Evolutionary conservation across 1,140 invertebrate genomes (phyloP).

Genomic region (Drosophila cardini): DNA sequence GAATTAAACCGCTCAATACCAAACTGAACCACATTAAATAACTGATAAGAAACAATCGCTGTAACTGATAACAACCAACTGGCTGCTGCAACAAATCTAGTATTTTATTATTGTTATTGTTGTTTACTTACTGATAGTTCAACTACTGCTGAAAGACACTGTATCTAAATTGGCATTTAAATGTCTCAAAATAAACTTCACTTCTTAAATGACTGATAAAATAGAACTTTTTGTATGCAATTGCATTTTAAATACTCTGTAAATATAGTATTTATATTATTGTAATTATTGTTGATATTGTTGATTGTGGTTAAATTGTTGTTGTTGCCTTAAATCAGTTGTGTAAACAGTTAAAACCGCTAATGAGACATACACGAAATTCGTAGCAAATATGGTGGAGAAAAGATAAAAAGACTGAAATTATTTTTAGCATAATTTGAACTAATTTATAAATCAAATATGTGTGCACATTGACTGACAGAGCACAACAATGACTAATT

Average conservation of each 20-base stretch:
- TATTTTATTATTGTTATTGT: conserved; percentile 2
- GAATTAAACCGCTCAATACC: conserved; percentile 58
- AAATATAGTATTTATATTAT: conserved; percentile 24
- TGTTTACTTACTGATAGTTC: conserved; percentile 18
- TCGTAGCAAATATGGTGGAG: conserved; percentile 10
- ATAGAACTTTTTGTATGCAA: conserved; percentile 23
- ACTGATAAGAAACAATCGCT: conserved; percentile 55
- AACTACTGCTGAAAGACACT: conserved; percentile 15
- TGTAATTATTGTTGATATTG: conserved; percentile 1
- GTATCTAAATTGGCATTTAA: conserved; percentile 29
- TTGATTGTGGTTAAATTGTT: too few relatives aligned
- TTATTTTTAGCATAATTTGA: conserved; percentile 76
- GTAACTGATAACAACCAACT: conserved; percentile 32
- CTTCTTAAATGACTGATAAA: conserved; percentile 60
- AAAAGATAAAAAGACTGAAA: conserved; percentile 19
- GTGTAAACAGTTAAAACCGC: conserved; percentile 41
- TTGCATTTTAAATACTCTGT: conserved; percentile 52
- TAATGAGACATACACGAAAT: conserved; percentile 66
- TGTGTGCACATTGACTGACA: conserved; percentile 14
- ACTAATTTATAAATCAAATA: conserved; percentile 73
- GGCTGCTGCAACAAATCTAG: conserved; percentile 21
- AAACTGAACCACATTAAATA: conserved; percentile 48
- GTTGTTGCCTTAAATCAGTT: conserved; percentile 42
- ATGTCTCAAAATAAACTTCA: conserved; percentile 7
- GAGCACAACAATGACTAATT: conserved; percentile 36